phyloP scores from a whole-genome alignment of 1,140 invertebrate species.

The Heliconius congener region DNA sequence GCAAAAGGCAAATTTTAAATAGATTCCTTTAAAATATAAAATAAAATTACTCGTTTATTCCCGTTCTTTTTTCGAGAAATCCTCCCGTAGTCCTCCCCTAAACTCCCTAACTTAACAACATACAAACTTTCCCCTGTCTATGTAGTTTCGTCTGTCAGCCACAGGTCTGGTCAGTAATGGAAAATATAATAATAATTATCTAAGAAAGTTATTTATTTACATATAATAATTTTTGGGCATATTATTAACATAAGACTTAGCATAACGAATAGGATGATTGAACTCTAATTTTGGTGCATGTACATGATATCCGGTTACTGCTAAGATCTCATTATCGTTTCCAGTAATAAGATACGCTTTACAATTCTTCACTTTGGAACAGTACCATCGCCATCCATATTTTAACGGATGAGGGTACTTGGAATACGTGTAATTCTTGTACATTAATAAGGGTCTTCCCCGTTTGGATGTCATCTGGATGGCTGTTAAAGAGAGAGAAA shows the following conservation, averaged over 20 bases:
- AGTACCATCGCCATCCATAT: constrained; percentile 66
- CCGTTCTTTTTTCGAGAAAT: no score
- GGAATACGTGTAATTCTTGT: constrained; percentile 64
- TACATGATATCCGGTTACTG: constrained; percentile 46
- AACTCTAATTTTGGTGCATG: constrained; percentile 44
- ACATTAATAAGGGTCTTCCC: constrained; percentile 56
- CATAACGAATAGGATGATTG: constrained; percentile 19
- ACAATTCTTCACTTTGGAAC: constrained; percentile 65
- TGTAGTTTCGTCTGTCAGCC: no score
- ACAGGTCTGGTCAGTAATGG: no score
- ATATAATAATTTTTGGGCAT: constrained; percentile 7
- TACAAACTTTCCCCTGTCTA: no score
- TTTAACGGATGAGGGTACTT: constrained; percentile 59
- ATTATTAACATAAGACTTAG: not conserved
- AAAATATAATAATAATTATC: no score
- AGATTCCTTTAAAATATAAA: no score
- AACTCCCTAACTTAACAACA: no score
- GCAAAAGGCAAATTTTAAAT: no score
- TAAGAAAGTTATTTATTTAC: not conserved
- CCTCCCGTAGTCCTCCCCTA: no score
- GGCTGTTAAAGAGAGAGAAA: constrained; percentile 44
- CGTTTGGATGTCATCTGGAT: constrained; percentile 57
- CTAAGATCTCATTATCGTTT: constrained; percentile 50
- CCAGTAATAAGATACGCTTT: constrained; percentile 59
- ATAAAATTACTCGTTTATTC: no score